Base-by-base conservation (phyloP, 1,140 invertebrate species). In the Bemisia tabaci region DNA sequence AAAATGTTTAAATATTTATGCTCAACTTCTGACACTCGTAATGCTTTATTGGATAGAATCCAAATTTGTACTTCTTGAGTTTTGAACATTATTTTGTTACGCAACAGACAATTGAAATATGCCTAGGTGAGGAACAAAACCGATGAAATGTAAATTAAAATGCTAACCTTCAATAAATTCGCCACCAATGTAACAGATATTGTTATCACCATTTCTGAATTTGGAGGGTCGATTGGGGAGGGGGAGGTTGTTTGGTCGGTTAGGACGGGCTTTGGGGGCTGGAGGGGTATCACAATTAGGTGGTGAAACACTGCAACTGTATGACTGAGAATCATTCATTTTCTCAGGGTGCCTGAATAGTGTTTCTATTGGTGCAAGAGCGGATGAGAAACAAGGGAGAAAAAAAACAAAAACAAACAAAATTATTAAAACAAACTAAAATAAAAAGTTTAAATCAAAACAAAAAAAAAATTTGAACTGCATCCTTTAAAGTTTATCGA, bases 351-450 rank as follows among this genome's bases (percentile, higher is more conserved):
- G 33, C 33, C 33, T 48, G 17, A 48, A 48, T 48, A 48, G 33
- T 17, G 33, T 48, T 48, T 48, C 33, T 48, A 17, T 17, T 5
- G 33, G 33, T 48, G 33, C 33, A 48, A 48, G 33, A 48, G 33
- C 17, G 17, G 17, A 48, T 48, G 33, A 5, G 17, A 48, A 48
- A 48, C 5, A 48, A 48, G 17, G 5, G 17, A 48, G 17, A 17
- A 48, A 24, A 17, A 48, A 66, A 61, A 2, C 2, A 66, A 61
- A 66, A 21, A 66, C 2, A 61, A 66, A 22, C 22, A 66, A 66
- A 63, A 66, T 66, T n/a, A n/a, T n/a, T 66, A 23, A 21, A 61
- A 25, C 2, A 60, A 66, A 61, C 25, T 21, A 22, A 61, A 60
- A 66, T 63, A 66, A 66, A 66, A 60, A 62, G 22, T 23, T 59